Percentiles rank a stretch among this genome's conserved stretches.
These are phyloP conservation scores for Alligator sinensis DNA, from an alignment of 2,113 vertebrate genomes.

Conservation along the genomic window DNA sequence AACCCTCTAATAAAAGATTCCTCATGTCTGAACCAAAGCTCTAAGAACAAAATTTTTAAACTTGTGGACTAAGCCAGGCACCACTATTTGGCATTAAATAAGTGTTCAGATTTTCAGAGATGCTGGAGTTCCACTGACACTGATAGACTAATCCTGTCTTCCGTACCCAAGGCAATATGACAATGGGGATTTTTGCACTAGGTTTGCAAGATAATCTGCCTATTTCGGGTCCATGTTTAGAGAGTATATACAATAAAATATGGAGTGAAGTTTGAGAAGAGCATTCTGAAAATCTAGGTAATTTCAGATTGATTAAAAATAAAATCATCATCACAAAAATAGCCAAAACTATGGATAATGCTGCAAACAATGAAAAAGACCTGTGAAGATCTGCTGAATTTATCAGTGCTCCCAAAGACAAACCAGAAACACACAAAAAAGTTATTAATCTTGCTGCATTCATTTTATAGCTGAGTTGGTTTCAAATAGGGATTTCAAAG, in stretches of 20 bases:
- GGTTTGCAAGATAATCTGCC: not conserved
- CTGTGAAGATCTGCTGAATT: not conserved
- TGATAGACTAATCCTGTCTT: not conserved
- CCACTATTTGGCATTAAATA: not conserved
- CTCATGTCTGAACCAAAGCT: not conserved
- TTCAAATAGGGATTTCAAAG: not conserved
- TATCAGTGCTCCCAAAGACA: not conserved
- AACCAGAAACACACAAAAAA: not conserved
- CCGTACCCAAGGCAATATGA: not conserved
- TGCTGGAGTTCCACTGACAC: not conserved
- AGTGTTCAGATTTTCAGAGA: not conserved
- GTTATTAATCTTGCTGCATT: not conserved
- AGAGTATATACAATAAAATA: not conserved
- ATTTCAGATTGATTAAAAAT: not conserved
- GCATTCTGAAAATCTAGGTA: conserved; percentile 10
- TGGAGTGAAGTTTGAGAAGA: not conserved
- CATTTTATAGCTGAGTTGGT: not conserved
- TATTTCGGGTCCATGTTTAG: not conserved
- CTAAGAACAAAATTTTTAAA: not conserved
- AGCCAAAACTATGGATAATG: not conserved
- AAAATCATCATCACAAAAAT: not conserved
- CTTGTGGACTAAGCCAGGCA: not conserved
- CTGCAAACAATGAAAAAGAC: not conserved
- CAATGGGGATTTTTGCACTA: not conserved
- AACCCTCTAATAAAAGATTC: not conserved